These are phyloP conservation scores for Atrichornis clamosus DNA, from an alignment of 2,113 vertebrate species.

Conservation along the genomic window DNA sequence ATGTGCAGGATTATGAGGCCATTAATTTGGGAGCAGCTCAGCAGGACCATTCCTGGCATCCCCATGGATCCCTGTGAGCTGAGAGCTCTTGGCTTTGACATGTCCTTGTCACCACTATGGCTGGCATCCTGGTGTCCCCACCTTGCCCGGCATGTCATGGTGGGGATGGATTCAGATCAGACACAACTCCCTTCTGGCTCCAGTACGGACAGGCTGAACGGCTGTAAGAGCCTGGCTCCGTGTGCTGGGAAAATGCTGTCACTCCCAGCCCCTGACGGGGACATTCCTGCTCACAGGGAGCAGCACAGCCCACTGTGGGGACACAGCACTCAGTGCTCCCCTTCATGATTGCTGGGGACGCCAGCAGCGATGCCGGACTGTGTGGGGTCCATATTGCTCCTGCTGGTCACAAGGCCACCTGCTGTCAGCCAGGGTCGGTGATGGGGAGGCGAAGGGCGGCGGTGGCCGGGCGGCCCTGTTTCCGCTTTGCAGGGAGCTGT, in stretches of 20 bases:
- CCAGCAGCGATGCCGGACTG: neutral
- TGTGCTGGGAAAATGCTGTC: neutral
- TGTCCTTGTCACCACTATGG: neutral
- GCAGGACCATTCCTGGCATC: neutral
- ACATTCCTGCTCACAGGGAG: neutral
- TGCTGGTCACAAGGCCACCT: neutral
- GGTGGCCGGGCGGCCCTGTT: neutral
- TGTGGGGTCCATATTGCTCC: accelerated
- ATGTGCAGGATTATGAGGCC: neutral
- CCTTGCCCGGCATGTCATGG: neutral
- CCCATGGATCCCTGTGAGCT: neutral
- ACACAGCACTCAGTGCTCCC: neutral
- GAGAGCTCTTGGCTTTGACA: neutral
- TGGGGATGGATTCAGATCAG: neutral
- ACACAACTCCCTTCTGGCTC: neutral
- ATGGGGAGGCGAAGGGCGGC: neutral
- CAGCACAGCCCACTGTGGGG: neutral
- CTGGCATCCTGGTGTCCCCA: neutral
- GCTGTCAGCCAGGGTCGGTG: neutral
- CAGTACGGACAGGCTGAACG: neutral
- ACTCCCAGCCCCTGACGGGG: neutral
- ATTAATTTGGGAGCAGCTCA: neutral
- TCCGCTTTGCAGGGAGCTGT: slow-evolving; percentile 37
- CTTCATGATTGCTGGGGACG: accelerated
- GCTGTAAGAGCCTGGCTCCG: neutral